These are phyloP conservation scores for Araneus ventricosus DNA, from an alignment of 1,140 invertebrate species.

Conservation along the genomic window DNA sequence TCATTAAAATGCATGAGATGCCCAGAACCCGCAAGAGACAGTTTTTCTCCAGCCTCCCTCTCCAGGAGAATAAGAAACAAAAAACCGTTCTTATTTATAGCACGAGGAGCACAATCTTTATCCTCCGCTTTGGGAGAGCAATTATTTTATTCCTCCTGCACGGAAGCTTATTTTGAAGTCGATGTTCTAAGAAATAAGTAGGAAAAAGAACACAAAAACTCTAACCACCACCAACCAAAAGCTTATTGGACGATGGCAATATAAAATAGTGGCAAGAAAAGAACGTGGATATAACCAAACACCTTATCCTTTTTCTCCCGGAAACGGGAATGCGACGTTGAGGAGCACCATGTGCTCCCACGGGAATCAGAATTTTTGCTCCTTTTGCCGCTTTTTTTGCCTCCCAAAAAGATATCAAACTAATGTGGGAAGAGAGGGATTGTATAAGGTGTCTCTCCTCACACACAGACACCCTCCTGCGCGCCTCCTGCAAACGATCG, in stretches of 20 bases:
- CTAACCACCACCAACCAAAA: background rate
- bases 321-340: background rate
- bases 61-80: background rate
- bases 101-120: background rate
- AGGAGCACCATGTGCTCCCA: background rate
- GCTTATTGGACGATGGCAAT: background rate
- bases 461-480: background rate
- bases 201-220: background rate
- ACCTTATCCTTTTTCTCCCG: background rate
- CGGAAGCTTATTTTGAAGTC: constrained; percentile 3
- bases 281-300: background rate
- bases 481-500: constrained; percentile 47
- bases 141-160: background rate
- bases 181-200: background rate
- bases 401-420: background rate
- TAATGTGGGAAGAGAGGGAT: constrained; percentile 16
- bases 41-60: background rate
- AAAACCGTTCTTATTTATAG: background rate
- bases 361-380: background rate
- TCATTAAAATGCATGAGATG: constrained; percentile 10
- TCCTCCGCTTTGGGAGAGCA: constrained; percentile 16
- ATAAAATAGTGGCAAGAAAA: background rate
- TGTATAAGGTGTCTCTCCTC: constrained; percentile 13
- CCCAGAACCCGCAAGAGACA: background rate
- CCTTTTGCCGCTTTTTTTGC: background rate